Evolutionary conservation across 2,797 vertebrate species (phyloP).

Genomic region (Anableps anableps): DNA sequence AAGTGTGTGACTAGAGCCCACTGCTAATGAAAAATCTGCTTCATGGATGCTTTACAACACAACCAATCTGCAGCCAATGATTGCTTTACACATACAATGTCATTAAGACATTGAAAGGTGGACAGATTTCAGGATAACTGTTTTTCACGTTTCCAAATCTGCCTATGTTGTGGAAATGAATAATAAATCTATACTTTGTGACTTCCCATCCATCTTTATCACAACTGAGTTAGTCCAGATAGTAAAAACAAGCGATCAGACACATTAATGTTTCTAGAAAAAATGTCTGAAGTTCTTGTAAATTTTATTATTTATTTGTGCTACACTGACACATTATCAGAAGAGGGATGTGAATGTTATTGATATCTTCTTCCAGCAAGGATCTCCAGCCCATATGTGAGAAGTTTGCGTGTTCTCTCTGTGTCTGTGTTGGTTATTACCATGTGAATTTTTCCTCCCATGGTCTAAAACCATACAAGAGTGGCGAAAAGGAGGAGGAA

Average conservation of each 20-base stretch:
- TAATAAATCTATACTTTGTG: background rate
- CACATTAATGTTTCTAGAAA: background rate
- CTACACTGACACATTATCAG: background rate
- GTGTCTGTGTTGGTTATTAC: background rate
- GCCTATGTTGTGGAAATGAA: background rate
- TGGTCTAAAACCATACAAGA: background rate
- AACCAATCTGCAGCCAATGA: background rate
- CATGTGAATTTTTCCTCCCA: background rate
- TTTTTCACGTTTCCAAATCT: too few relatives aligned
- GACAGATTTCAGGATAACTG: background rate
- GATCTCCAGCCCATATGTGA: background rate
- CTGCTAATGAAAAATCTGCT: background rate
- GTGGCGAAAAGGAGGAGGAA: background rate
- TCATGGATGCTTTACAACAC: background rate
- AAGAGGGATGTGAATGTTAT: background rate
- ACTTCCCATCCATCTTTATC: background rate
- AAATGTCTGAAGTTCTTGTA: background rate
- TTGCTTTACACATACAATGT: background rate
- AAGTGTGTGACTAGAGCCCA: background rate
- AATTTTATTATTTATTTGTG: background rate
- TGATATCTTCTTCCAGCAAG: background rate
- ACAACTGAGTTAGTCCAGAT: background rate
- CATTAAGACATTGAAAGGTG: background rate
- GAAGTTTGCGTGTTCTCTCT: background rate
- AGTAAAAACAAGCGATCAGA: background rate